Conservation (phyloP, 2,797 vertebrate genomes). For the Anableps anableps region DNA sequence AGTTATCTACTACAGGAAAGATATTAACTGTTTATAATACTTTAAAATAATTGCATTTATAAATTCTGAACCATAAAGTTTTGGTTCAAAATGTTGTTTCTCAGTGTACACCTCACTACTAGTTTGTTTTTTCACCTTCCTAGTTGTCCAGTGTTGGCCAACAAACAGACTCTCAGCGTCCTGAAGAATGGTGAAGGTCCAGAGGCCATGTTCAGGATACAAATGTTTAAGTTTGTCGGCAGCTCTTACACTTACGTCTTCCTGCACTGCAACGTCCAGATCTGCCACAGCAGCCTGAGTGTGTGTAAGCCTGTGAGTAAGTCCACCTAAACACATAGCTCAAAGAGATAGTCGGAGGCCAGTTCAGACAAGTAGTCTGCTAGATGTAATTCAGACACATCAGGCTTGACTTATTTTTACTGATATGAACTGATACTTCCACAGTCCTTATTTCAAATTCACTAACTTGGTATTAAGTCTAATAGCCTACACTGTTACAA, state of each 20-base stretch:
- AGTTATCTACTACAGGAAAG: not conserved
- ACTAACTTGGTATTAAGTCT: constrained; percentile 2
- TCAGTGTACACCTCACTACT: constrained; percentile 1
- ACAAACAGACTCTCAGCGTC: constrained; percentile 75
- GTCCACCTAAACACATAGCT: constrained; percentile 37
- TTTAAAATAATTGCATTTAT: not conserved
- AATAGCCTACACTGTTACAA: not conserved
- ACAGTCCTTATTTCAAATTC: constrained; percentile 22
- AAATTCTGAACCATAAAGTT: not conserved
- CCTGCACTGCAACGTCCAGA: constrained; percentile 82
- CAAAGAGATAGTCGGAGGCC: constrained; percentile 34
- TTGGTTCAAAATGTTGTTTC: not conserved
- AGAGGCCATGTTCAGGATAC: constrained; percentile 82
- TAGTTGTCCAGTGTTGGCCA: constrained; percentile 77
- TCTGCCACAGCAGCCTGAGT: constrained; percentile 76
- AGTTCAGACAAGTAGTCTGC: constrained; percentile 61
- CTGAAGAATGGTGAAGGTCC: constrained; percentile 78
- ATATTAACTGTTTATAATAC: not conserved
- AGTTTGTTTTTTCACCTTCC: constrained; percentile 11
- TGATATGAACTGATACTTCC: constrained; percentile 13
- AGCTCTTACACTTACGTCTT: constrained; percentile 80
- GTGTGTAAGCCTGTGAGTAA: constrained; percentile 78
- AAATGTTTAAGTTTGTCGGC: constrained; percentile 85
- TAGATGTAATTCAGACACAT: constrained; percentile 54
- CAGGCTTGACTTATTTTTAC: constrained; percentile 32